phyloP scores from a whole-genome alignment of 2,797 vertebrate species.

The Spatula versicolor region DNA sequence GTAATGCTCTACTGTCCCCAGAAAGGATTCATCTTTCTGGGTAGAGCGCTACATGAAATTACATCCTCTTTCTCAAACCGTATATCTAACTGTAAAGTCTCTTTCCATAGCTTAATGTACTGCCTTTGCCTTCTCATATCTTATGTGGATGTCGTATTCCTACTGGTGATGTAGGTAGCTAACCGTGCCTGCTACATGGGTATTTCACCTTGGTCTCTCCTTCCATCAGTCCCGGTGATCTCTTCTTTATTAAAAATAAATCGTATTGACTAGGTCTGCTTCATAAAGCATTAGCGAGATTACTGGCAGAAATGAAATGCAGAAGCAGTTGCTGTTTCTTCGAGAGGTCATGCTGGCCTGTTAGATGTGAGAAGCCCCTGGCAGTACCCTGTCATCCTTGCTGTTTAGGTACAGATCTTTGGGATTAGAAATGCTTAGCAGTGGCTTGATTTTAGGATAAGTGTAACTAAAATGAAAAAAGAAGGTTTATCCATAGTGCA shows the following conservation, averaged over 20 bases:
- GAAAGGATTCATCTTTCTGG: background rate
- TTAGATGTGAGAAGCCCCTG: background rate
- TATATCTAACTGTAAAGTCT: background rate
- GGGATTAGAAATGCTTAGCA: background rate
- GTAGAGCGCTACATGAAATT: background rate
- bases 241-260: conserved; percentile 12
- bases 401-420: background rate
- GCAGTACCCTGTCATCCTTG: background rate
- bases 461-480: background rate
- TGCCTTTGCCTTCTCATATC: background rate
- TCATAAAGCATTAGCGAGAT: background rate
- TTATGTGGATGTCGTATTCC: background rate
- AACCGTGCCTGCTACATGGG: background rate
- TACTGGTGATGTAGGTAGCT: background rate
- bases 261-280: background rate
- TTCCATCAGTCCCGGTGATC: background rate
- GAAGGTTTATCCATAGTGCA: background rate
- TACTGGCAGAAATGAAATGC: background rate
- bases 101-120: background rate
- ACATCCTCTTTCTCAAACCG: background rate
- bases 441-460: background rate
- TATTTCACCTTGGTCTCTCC: background rate
- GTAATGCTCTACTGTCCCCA: background rate
- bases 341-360: background rate
- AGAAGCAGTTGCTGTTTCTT: background rate